These are phyloP conservation scores for Gila robusta DNA, from an alignment of 2,797 vertebrate genomes.

Conservation along the genomic window DNA sequence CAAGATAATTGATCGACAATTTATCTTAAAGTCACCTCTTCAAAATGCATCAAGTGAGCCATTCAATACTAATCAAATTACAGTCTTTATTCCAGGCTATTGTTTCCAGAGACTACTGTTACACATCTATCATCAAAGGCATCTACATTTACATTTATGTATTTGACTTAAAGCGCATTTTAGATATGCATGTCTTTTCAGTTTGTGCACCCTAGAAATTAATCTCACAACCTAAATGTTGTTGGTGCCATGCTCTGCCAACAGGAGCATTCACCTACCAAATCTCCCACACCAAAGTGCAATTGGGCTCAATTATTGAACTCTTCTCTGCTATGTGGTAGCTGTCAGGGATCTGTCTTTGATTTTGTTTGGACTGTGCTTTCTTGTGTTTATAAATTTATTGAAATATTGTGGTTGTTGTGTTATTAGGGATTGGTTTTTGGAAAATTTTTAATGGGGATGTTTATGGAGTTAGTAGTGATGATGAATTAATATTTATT, in stretches of 20 bases:
- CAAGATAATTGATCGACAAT: background rate
- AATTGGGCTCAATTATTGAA: background rate
- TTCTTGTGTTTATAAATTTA: conserved; percentile 14
- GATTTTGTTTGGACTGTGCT: conserved; percentile 63
- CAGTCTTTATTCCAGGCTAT: background rate
- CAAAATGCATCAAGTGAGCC: background rate
- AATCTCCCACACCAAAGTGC: background rate
- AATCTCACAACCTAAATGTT: background rate
- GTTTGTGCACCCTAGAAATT: background rate
- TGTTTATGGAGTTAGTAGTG: too few relatives aligned
- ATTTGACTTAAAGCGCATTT: background rate
- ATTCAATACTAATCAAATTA: background rate
- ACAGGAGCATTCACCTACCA: background rate
- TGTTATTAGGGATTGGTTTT: too few relatives aligned
- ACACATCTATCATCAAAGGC: background rate
- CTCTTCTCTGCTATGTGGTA: background rate
- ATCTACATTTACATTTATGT: conserved; percentile 3
- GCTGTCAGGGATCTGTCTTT: background rate
- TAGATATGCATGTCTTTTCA: background rate
- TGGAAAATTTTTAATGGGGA: too few relatives aligned
- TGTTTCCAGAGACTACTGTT: conserved; percentile 11
- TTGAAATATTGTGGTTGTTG: too few relatives aligned
- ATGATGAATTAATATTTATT: too few relatives aligned
- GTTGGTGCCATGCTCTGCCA: background rate
- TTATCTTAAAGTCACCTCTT: background rate